A percentile compares a stretch with the other conserved stretches of the same genome.
phyloP scores from a whole-genome alignment of 2,797 vertebrate genomes.

The Crocidura indochinensis region DNA sequence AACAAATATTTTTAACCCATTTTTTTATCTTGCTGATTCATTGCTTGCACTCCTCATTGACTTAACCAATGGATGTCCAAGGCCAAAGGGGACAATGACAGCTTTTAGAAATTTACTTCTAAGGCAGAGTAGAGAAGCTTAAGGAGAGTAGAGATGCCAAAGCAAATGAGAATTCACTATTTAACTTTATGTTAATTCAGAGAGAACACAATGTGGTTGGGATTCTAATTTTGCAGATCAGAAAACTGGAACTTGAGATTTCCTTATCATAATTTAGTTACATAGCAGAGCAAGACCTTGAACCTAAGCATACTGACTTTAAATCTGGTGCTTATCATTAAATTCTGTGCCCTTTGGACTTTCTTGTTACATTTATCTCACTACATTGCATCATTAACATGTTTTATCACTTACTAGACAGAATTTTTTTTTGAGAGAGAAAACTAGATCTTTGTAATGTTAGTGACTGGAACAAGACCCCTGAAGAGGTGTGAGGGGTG shows the following conservation, averaged over 20 bases:
- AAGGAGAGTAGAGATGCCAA: background rate
- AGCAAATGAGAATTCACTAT: background rate
- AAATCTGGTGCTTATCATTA: background rate
- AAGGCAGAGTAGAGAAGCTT: background rate
- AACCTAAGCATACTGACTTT: background rate
- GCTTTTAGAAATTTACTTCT: background rate
- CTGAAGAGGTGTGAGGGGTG: background rate
- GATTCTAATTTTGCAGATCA: background rate
- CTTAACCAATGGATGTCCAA: background rate
- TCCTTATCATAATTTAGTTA: background rate
- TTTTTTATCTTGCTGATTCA: background rate
- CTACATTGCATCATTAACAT: constrained; percentile 7
- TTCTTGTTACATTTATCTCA: constrained; percentile 43
- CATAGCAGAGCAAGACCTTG: background rate
- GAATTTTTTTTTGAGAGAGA: background rate
- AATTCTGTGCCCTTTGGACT: constrained; percentile 47
- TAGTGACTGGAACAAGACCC: constrained; percentile 6
- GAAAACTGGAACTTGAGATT: background rate
- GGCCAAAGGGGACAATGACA: background rate
- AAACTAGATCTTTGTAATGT: background rate
- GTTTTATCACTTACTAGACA: constrained; percentile 21
- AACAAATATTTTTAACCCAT: background rate
- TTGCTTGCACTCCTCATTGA: background rate
- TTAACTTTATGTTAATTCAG: constrained; percentile 36
- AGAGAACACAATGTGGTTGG: background rate